Base-by-base conservation (phyloP, 2,888 invertebrate genomes). In the Gasteruption jaculator region DNA sequence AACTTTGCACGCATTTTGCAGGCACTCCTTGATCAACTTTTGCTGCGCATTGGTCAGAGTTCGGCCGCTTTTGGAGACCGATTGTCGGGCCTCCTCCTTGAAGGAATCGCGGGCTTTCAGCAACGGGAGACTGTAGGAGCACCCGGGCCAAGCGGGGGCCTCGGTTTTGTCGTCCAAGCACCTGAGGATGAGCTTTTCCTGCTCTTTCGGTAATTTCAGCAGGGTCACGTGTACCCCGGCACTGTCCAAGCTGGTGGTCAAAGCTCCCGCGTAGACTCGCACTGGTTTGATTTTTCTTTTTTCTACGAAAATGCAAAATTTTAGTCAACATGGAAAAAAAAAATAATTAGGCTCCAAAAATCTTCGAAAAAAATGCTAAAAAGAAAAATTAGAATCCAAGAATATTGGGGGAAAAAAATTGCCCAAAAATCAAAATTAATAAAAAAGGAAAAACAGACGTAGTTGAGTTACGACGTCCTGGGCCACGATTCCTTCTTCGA, bases 161-260 rank as follows among this genome's bases (percentile, higher is more conserved):
- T 68, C 68, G 0, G 82, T 81, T 7, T 73, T 69, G 3, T 71
- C 73, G 57, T 86, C 84, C 15, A 85, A 68, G 30, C 76, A 74
- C 4, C 71, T 58, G 43, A 84, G 46, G 68, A 83, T 78, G 1
- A 72, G 47, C 3, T 68, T 68, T 14, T 74, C 54, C 4, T 61
- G 45, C 2, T 65, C 58, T 39, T 75, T 67, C 8, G 70, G 71
- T 7, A 82, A 60, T 50, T 79, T 78, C 7, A 86, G 57, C 12
- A 91, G 53, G 10, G 87, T 84, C 18, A 92, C 74, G 50, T 86
- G 85, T 53, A 89, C 75, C 5, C 90, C 91, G 38, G 82, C 79
- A 78, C 85, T 86, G 58, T 89, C 83, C 31, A 90, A 65, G 0
- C 89, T 87, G 0, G 89, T 86, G 72, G 88, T 80, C 47, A 83